Evolutionary conservation across 2,113 vertebrate species (phyloP).

Genomic region (Elgaria multicarinata): DNA sequence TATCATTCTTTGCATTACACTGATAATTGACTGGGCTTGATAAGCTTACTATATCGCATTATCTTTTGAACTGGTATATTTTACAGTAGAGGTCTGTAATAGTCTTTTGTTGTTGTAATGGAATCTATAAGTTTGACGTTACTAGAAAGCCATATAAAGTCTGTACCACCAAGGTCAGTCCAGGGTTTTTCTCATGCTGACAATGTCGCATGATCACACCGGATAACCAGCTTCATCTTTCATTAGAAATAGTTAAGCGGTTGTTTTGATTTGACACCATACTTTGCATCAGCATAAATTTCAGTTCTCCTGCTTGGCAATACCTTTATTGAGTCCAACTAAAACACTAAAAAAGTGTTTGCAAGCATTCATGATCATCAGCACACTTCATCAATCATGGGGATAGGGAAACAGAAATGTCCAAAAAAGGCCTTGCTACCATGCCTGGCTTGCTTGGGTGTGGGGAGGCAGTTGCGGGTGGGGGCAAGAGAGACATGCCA

Average conservation of each 20-base stretch:
- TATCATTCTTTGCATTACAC: constrained; percentile 65
- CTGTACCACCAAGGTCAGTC: constrained; percentile 17
- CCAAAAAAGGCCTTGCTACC: too few species aligned
- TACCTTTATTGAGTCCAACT: too few species aligned
- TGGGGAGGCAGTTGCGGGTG: too few species aligned
- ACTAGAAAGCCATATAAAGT: constrained; percentile 37
- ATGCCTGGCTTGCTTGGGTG: too few species aligned
- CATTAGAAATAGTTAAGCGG: background rate
- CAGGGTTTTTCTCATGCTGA: background rate
- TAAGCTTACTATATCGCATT: constrained; percentile 37
- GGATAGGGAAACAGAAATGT: too few species aligned
- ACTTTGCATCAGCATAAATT: background rate
- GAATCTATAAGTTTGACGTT: constrained; percentile 34
- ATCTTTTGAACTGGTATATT: constrained; percentile 52
- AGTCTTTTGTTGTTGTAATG: constrained; percentile 53
- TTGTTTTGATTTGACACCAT: background rate
- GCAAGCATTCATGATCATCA: too few species aligned
- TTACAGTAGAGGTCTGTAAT: constrained; percentile 51
- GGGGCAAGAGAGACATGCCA: too few species aligned
- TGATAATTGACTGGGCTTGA: constrained; percentile 52
- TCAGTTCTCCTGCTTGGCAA: background rate
- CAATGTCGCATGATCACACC: background rate
- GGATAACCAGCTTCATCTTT: background rate
- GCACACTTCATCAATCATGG: too few species aligned
- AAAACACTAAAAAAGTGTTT: too few species aligned